A percentile compares a stretch with the other conserved stretches of the same genome.
Conservation (phyloP, 2,888 invertebrate genomes). For the Idaea straminata region DNA sequence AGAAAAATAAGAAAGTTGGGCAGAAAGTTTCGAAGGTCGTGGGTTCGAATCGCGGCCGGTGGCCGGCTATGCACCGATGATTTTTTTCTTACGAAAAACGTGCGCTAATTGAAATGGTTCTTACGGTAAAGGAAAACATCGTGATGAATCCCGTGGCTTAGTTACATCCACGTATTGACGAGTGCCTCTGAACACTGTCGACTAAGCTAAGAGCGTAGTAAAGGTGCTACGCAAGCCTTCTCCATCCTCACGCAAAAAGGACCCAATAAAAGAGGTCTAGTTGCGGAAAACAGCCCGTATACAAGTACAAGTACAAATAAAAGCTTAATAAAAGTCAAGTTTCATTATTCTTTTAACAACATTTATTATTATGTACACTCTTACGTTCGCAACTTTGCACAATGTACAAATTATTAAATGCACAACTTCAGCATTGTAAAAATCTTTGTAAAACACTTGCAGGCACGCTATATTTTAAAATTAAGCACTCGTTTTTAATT, state of each 20-base stretch:
- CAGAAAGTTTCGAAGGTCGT: too few relatives aligned
- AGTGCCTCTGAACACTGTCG: too few relatives aligned
- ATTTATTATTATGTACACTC: constrained; percentile 78
- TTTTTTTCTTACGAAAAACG: background rate
- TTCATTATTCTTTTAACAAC: constrained; percentile 58
- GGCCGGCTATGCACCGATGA: constrained; percentile 17
- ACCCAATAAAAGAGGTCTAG: too few relatives aligned
- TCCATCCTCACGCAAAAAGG: too few relatives aligned
- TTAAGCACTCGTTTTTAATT: constrained; percentile 43
- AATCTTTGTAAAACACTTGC: constrained; percentile 51
- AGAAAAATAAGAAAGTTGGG: too few relatives aligned
- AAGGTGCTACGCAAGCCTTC: too few relatives aligned
- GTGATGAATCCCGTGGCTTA: too few relatives aligned
- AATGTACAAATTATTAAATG: constrained; percentile 78
- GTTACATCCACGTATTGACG: too few relatives aligned
- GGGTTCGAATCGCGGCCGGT: too few relatives aligned
- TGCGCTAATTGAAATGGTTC: background rate
- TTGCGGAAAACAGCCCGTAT: too few relatives aligned
- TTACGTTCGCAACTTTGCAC: constrained; percentile 66
- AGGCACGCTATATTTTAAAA: constrained; percentile 53
- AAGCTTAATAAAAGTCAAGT: background rate
- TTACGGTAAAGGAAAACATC: background rate
- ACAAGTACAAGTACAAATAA: background rate
- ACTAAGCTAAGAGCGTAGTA: too few relatives aligned
- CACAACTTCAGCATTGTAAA: constrained; percentile 79